Evolutionary conservation across 2,888 invertebrate species (phyloP).

Genomic region (Rutpela maculata): DNA sequence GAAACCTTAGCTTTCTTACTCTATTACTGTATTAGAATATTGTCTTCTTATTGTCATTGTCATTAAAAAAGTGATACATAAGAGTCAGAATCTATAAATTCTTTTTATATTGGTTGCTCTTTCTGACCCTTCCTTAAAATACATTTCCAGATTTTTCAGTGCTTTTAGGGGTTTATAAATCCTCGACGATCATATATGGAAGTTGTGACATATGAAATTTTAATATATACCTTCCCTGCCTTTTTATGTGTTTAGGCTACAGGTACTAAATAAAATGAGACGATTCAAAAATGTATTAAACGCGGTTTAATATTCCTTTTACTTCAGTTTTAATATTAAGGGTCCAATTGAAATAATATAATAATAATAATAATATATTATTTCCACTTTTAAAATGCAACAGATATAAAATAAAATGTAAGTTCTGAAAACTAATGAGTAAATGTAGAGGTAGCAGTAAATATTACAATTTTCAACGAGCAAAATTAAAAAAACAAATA

Average conservation of each 20-base stretch:
- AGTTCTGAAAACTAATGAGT: no score
- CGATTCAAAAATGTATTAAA: background rate
- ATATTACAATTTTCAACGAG: no score
- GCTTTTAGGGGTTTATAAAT: background rate
- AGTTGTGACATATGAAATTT: background rate
- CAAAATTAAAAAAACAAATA: no score
- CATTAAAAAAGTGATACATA: no score
- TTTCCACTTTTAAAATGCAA: no score
- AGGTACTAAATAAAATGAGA: background rate
- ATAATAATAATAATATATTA: no score
- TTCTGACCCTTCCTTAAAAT: background rate
- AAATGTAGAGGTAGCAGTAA: no score
- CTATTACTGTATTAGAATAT: no score
- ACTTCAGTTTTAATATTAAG: background rate
- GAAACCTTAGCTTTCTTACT: no score
- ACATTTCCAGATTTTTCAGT: background rate
- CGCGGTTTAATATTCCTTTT: background rate
- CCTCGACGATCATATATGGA: background rate
- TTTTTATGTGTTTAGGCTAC: background rate
- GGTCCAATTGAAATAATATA: no score
- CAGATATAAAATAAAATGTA: no score
- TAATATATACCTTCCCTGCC: background rate
- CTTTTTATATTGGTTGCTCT: background rate
- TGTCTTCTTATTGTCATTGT: no score
- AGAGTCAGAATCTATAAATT: background rate